Percentiles rank a stretch among this genome's conserved stretches.
Evolutionary conservation across 2,888 invertebrate genomes (phyloP).

Genomic region (Zelleria hepariella): DNA sequence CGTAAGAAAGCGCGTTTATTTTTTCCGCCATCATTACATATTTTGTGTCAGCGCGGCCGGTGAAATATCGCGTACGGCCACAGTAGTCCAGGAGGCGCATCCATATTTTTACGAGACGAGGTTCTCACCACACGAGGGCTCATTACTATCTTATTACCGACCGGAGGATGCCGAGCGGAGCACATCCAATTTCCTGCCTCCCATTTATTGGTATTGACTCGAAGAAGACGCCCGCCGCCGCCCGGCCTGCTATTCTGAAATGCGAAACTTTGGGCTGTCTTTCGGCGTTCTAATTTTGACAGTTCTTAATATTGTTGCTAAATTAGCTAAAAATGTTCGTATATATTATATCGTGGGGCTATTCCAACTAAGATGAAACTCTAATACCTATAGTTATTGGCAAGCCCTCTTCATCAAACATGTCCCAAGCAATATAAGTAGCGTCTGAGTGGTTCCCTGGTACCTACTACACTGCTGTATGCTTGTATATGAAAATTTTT

Average conservation of each 20-base stretch:
- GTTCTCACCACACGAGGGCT: slow-evolving; percentile 40
- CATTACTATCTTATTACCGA: slow-evolving; percentile 70
- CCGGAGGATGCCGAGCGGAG: slow-evolving; percentile 47
- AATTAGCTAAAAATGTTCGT: no score
- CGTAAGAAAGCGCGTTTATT: background rate
- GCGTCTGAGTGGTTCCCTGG: no score
- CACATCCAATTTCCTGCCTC: slow-evolving; percentile 71
- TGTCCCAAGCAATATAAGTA: no score
- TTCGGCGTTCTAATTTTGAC: background rate
- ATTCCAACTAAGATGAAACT: no score
- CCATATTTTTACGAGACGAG: slow-evolving; percentile 62
- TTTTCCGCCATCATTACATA: background rate
- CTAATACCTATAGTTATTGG: no score
- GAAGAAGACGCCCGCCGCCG: slow-evolving; percentile 53
- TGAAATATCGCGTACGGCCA: background rate
- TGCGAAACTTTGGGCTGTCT: background rate
- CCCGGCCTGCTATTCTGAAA: background rate
- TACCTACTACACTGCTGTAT: no score
- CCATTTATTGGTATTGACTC: slow-evolving; percentile 72
- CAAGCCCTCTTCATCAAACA: no score
- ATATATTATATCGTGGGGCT: no score
- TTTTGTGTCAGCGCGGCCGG: background rate
- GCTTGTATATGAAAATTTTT: no score
- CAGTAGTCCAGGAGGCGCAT: slow-evolving; percentile 31
- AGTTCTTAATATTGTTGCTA: no score